Base-by-base conservation (phyloP, 2,113 vertebrate species). In the Hemichromis elongatus region DNA sequence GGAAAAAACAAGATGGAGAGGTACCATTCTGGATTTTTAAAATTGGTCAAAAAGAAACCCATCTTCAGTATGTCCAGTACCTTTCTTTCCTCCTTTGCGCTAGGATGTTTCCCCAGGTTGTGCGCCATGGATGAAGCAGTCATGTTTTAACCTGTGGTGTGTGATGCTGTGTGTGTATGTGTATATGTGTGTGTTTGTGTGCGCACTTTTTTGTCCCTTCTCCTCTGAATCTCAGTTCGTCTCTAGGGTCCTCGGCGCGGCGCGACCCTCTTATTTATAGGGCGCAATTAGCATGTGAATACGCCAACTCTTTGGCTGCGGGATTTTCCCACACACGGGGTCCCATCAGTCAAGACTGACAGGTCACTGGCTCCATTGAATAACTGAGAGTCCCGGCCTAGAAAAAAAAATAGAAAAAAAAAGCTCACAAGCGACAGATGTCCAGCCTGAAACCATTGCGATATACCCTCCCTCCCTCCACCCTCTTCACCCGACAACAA, bases 281-380 rank as follows among this genome's bases (percentile, higher is more conserved):
- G 88, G 30, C 88, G 5, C 50, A 87, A 98, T 98, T 98, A 96
- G 96, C 97, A 98, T 97, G 93, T 97, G 97, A 97, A 97, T 97
- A 91, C 91, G 75, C 61, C 68, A 88, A 92, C 89, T 90, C 94
- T 95, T 96, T 96, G 96, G 96, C 95, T 95, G 96, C 86, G 92
- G 94, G 94, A 96, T 96, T 97, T 97, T 97, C 97, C 96, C 97
- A 97, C 97, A 97, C 94, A 95, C 95, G 94, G 95, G 95, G 94
- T 96, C 95, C 96, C 95, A 97, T 97, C 97, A 96, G 96, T 97
- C 96, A 97, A 95, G 94, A 95, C 93, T 97, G 97, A 96, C 97
- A 97, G 97, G 97, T 97, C 97, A 97, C 96, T 96, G 96, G 95
- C 96, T 96, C 95, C 96, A 96, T 97, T 97, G 95, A 98, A 94